Percentiles rank a stretch among this genome's conserved stretches.
Conservation (phyloP, 2,888 invertebrate genomes). For the Lithodes maja region DNA sequence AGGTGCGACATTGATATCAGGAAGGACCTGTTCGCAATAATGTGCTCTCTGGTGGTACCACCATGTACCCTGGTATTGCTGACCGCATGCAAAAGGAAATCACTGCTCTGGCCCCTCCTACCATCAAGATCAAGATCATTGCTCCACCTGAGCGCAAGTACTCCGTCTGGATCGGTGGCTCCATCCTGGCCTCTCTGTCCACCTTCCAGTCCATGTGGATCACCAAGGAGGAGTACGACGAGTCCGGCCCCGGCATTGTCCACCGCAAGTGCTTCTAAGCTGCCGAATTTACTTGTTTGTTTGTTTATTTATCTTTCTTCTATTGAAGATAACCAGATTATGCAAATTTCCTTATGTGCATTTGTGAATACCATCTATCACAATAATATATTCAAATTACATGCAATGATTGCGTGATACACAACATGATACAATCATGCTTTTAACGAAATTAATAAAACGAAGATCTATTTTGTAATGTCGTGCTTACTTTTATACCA, state of each 20-base stretch:
- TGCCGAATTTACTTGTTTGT: neutral
- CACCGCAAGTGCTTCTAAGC: conserved; percentile 77
- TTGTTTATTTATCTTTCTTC: too few species aligned
- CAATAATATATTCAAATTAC: too few species aligned
- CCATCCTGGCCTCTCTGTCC: conserved; percentile 90
- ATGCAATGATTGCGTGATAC: too few species aligned
- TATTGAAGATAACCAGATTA: too few species aligned
- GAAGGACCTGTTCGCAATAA: conserved; percentile 73
- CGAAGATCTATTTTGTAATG: neutral
- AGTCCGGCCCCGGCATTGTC: conserved; percentile 81
- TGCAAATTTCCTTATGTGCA: too few species aligned
- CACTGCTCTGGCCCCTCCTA: conserved; percentile 81
- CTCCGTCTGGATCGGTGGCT: conserved; percentile 94
- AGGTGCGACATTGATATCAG: conserved; percentile 74
- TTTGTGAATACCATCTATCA: too few species aligned
- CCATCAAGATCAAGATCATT: conserved; percentile 97
- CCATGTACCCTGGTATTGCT: conserved; percentile 84
- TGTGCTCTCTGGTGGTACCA: conserved; percentile 72
- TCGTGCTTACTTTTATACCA: neutral
- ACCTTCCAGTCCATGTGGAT: conserved; percentile 96
- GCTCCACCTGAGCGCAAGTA: conserved; percentile 93
- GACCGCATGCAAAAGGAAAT: conserved; percentile 94
- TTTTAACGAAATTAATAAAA: neutral
- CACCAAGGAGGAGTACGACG: conserved; percentile 92
- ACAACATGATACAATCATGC: too few species aligned